These are phyloP conservation scores for Drosophila tanythrix DNA, from an alignment of 2,888 invertebrate genomes.

Conservation along the genomic window DNA sequence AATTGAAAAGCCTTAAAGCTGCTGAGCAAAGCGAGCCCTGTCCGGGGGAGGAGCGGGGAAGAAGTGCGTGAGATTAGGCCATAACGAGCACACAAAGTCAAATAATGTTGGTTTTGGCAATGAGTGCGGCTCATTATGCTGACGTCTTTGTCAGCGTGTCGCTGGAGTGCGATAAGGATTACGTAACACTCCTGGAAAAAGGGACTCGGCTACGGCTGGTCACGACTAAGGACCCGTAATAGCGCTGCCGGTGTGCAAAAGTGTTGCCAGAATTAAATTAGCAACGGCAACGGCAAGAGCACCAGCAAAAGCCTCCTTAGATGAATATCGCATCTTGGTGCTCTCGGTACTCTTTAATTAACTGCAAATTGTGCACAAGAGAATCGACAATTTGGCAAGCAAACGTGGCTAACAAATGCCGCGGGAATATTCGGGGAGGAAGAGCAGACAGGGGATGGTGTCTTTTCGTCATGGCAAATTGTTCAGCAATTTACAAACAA, in stretches of 20 bases:
- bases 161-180: constrained; percentile 59
- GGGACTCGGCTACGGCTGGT: neutral
- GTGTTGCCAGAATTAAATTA: constrained; percentile 46
- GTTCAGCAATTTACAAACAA: constrained; percentile 47
- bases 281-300: neutral
- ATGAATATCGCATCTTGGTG: neutral
- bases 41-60: neutral
- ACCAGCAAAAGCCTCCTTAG: constrained; percentile 5
- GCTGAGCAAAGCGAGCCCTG: neutral
- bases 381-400: constrained; percentile 46
- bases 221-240: neutral
- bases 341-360: constrained; percentile 35
- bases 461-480: constrained; percentile 28
- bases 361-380: constrained; percentile 49
- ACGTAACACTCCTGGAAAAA: constrained; percentile 41
- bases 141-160: constrained; percentile 31
- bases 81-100: constrained; percentile 50
- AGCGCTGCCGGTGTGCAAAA: constrained; percentile 10
- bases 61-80: constrained; percentile 8
- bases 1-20: neutral
- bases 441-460: too few relatives aligned
- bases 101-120: constrained; percentile 55
- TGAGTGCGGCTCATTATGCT: constrained; percentile 67
- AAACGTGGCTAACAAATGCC: constrained; percentile 8
- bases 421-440: neutral